Evolutionary conservation across 2,888 invertebrate genomes (phyloP).

Genomic region (Hypomecis punctinalis): DNA sequence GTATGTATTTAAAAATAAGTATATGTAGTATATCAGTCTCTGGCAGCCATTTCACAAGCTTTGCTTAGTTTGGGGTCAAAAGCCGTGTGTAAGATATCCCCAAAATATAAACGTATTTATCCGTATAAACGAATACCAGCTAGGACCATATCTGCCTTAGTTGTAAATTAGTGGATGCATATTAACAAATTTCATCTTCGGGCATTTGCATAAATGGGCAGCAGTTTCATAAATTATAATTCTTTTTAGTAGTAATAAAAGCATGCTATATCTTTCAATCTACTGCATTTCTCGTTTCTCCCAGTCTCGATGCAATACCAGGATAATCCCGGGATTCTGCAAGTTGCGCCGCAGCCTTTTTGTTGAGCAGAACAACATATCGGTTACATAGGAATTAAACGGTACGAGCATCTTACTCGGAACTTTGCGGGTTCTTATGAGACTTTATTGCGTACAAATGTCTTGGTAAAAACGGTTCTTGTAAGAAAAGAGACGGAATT

Average conservation of each 20-base stretch:
- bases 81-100: too few species aligned
- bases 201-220: too few species aligned
- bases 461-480: slow-evolving; percentile 3
- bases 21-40: too few species aligned
- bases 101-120: too few species aligned
- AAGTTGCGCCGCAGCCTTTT: slow-evolving; percentile 55
- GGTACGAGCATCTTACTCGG: slow-evolving; percentile 40
- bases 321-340: slow-evolving; percentile 66
- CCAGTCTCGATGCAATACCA: slow-evolving; percentile 57
- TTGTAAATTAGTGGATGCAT: too few species aligned
- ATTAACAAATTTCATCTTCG: too few species aligned
- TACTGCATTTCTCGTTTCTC: slow-evolving; percentile 38
- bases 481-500: background rate
- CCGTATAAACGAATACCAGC: too few species aligned
- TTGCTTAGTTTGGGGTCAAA: too few species aligned
- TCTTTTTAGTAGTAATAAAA: slow-evolving; percentile 5
- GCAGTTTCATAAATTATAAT: background rate
- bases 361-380: slow-evolving; percentile 49
- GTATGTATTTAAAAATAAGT: too few species aligned
- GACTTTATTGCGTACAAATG: slow-evolving; percentile 25
- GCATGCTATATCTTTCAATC: background rate
- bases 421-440: slow-evolving; percentile 35
- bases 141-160: too few species aligned
- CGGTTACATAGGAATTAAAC: slow-evolving; percentile 53
- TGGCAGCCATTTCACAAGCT: too few species aligned